Evolutionary conservation across 2,113 vertebrate genomes (phyloP).

Genomic region (Limanda limanda): DNA sequence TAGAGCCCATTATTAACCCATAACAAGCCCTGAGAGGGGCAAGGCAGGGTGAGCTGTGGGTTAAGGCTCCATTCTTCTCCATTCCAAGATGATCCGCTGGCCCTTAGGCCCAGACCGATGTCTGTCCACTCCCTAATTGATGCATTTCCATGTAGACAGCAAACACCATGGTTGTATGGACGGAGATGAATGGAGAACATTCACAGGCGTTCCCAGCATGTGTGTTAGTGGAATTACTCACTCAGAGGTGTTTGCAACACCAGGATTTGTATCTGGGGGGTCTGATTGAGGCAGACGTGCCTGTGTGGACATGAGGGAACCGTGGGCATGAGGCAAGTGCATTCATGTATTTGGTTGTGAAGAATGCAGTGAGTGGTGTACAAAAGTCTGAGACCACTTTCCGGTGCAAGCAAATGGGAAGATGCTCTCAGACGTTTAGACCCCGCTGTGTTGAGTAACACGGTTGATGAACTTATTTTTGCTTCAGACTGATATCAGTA

Average conservation of each 20-base stretch:
- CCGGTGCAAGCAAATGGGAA: neutral
- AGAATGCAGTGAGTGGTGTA: too few species aligned
- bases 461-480: neutral
- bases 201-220: conserved; percentile 19
- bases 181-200: conserved; percentile 15
- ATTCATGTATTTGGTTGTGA: neutral
- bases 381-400: neutral
- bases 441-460: neutral
- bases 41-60: conserved; percentile 5
- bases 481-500: conserved; percentile 3
- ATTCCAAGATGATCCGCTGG: conserved; percentile 36
- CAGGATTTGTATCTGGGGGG: neutral
- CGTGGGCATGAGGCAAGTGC: neutral
- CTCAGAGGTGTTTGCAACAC: conserved; percentile 35
- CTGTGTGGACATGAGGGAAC: neutral
- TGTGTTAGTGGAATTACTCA: conserved; percentile 22
- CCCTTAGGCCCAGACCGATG: conserved; percentile 22
- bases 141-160: conserved; percentile 15
- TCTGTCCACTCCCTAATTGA: conserved; percentile 36
- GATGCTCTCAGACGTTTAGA: neutral
- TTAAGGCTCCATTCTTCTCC: conserved; percentile 32
- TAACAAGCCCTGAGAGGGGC: conserved; percentile 52
- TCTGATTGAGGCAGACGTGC: conserved; percentile 4
- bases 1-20: conserved; percentile 68
- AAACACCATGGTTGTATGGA: neutral